Evolutionary conservation across 2,113 vertebrate species (phyloP), one percentile per base, ranked within the genome.

Genomic region (Ameiurus melas): DNA sequence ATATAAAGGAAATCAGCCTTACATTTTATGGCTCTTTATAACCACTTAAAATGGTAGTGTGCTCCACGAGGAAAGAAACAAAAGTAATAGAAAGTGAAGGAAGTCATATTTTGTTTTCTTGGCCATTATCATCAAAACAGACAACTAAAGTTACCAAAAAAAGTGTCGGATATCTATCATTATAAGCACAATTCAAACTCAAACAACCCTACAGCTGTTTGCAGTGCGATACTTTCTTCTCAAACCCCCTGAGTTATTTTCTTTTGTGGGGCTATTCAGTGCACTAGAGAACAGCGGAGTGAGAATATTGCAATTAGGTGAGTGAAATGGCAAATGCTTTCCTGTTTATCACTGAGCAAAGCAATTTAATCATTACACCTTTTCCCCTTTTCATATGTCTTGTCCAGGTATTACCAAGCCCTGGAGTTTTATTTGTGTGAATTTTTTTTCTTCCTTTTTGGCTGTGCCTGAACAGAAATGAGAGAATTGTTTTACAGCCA

Each of bases 401-500:
- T 85, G 57, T 77, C 79, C 33, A 86, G 81, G 62, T 51, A 88
- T 88, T 81, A 86, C 51, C 55, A 57, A 57, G 17, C 16, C 55
- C 55, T 57, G 80, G 71, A 79, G 78, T 85, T 87, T 85, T 85
- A 86, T 88, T 89, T 60, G 85, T 88, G 82, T 83, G 64, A 87
- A 84, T 84, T 47, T 75, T 62, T 84, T 60, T 87, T 79, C 57
- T 82, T 81, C 71, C 64, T 84, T 47, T 85, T 85, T 88, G 77
- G 60, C 62, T 91, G 86, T 81, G 39, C 62, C 51, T 83, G 64
- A 86, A 60, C 64, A 85, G 87, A 78, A 71, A 51, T 79, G 79
- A 86, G 80, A 86, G 80, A 83, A 91, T 86, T 84, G 78, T 89
- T 92, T 93, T 90, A 87, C 85, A 87, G 78, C 33, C 87, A 87